Evolutionary conservation across 2,888 invertebrate species (phyloP), one percentile per base, ranked within the genome.

Genomic region (Dichetophora obliterata): DNA sequence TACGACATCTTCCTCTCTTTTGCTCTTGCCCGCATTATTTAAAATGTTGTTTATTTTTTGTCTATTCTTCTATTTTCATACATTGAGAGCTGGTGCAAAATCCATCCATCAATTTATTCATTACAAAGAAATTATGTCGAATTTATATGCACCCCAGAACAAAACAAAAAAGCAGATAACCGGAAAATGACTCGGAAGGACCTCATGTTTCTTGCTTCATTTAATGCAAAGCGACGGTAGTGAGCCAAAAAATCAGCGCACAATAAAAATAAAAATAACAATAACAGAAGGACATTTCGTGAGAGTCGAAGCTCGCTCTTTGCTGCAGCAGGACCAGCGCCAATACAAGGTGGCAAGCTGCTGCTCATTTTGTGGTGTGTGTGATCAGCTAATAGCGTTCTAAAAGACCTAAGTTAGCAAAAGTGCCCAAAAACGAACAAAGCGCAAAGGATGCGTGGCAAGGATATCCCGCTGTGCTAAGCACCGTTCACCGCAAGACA

Each of bases 101-200:
- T 83, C 85, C 87, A 88, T 88, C 87, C 87, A 88, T 88, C 88
- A 88, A 88, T 88, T 88, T 88, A 88, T 88, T 88, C 88, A 88
- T 88, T 88, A 88, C 86, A 87, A 86, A 82, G 86, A 88, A 86
- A 88, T 88, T 88, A 88, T 88, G 85, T 87, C 84, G 85, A 85
- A 88, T 88, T 88, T 88, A 88, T 88, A 88, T 88, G 88, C 88
- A 88, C 88, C 88, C 88, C 87, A 83, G 77, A 77, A 57, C 16
- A 61, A 34, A 31, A 34, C n/a, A n/a, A 37, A 34, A 43, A 31
- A 43, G 16, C n/a, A 66, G 6, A 43, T n/a, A 31, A n/a, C 22
- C 52, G 5, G 37, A 50, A 52, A 70, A 54, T 69, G 69, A 65
- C 50, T 54, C 70, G 76, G 71, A 52, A 24, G n/a, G 34, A 66